A percentile compares a stretch with the other conserved stretches of the same genome.
phyloP scores from a whole-genome alignment of 1,140 invertebrate genomes.

The Artemia franciscana region DNA sequence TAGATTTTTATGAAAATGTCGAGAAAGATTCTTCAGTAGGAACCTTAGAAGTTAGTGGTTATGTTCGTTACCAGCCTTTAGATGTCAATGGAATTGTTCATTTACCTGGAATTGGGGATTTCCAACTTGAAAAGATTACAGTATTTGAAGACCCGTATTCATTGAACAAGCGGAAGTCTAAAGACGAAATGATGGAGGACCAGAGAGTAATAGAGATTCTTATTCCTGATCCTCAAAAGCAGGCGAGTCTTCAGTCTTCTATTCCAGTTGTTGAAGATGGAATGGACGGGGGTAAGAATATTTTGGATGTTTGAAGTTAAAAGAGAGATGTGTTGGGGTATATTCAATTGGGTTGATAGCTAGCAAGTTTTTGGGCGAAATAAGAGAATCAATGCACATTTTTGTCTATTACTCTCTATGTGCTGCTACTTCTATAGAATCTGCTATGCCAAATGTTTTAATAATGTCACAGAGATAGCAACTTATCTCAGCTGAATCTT shows the following conservation, averaged over 20 bases:
- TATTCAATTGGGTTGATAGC: no score
- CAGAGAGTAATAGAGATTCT: conserved; percentile 23
- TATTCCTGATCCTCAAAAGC: conserved; percentile 39
- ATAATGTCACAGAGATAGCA: no score
- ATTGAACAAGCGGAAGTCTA: conserved; percentile 21
- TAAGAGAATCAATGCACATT: no score
- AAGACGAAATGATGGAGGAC: conserved; percentile 19
- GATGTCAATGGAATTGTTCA: conserved; percentile 72
- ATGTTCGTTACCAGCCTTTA: conserved; percentile 48
- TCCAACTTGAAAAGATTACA: conserved; percentile 66
- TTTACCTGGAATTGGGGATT: conserved; percentile 72
- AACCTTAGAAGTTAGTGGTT: conserved; percentile 60
- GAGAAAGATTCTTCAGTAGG: conserved; percentile 26
- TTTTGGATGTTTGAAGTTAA: conserved; percentile 8
- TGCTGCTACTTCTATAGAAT: no score
- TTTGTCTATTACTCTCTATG: no score
- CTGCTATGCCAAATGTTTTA: no score
- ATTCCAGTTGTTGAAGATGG: conserved; percentile 1
- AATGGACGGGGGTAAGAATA: not conserved
- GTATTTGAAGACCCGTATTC: conserved; percentile 44
- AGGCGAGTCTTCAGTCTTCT: conserved; percentile 17
- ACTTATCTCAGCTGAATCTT: no score
- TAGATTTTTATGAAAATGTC: conserved; percentile 35
- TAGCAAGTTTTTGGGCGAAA: no score
- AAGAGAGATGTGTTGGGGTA: no score